Percentiles rank a stretch among this genome's conserved stretches.
phyloP scores from a whole-genome alignment of 1,140 invertebrate genomes.

The Rhagoletis pomonella region DNA sequence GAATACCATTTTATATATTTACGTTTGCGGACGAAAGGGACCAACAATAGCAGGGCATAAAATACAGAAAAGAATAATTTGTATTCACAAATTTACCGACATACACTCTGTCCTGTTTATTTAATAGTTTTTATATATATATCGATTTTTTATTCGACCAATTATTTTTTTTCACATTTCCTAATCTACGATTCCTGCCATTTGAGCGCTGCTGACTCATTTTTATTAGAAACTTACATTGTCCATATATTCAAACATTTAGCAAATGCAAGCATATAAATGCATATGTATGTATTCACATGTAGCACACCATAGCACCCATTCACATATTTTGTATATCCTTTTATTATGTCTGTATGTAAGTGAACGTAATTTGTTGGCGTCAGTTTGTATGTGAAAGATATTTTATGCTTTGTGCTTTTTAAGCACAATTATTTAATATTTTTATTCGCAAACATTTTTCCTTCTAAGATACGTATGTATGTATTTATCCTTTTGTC shows the following conservation, averaged over 20 bases:
- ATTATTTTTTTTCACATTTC: neutral
- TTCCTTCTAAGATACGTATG: neutral
- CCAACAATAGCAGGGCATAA: neutral
- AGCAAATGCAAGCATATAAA: neutral
- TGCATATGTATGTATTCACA: neutral
- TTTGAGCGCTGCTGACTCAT: neutral
- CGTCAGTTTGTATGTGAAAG: neutral
- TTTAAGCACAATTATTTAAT: neutral
- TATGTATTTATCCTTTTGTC: neutral
- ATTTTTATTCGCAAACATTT: neutral
- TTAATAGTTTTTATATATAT: conserved; percentile 4
- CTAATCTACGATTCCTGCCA: neutral
- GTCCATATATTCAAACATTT: neutral
- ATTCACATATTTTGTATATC: neutral
- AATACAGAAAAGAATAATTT: neutral
- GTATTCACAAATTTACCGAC: neutral
- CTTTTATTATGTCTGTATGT: neutral
- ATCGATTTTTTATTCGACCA: neutral
- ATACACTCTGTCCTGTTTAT: neutral
- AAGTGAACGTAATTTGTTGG: neutral
- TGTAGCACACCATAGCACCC: neutral
- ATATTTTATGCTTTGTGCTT: neutral
- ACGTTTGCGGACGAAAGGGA: neutral
- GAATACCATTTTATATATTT: neutral
- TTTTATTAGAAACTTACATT: neutral